These are phyloP conservation scores for Micrasema minimum DNA, from an alignment of 1,140 invertebrate genomes.

Conservation along the genomic window DNA sequence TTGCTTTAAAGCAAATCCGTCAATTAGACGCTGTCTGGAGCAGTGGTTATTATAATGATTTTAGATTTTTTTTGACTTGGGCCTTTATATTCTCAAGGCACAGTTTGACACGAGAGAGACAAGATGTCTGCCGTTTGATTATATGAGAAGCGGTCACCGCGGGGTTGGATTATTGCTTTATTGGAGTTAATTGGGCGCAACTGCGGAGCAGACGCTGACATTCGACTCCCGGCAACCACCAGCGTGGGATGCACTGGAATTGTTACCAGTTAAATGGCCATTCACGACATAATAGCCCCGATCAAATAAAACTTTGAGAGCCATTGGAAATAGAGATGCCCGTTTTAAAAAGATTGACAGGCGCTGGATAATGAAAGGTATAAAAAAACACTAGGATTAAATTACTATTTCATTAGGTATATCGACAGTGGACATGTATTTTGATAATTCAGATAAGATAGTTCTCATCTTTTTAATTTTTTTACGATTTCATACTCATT, in stretches of 20 bases:
- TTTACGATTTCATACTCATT: too few species aligned
- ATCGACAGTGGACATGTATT: too few species aligned
- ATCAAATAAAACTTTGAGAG: too few species aligned
- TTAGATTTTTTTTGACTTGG: not conserved
- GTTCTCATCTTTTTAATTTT: too few species aligned
- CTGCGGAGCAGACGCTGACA: constrained; percentile 41
- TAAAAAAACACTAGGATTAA: too few species aligned
- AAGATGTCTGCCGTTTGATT: constrained; percentile 32
- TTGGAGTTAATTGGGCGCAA: constrained; percentile 50
- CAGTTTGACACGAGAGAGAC: constrained; percentile 6
- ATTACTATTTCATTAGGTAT: too few species aligned
- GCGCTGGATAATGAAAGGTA: too few species aligned
- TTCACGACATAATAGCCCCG: not conserved
- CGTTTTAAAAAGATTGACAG: too few species aligned
- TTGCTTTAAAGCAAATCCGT: too few species aligned
- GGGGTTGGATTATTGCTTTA: constrained; percentile 48
- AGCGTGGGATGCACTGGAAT: constrained; percentile 13
- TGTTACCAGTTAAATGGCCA: not conserved
- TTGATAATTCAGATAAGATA: too few species aligned
- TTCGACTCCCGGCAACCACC: constrained; percentile 26
- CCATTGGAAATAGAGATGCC: too few species aligned
- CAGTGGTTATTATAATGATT: not conserved
- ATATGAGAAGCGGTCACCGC: constrained; percentile 41
- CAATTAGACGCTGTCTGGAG: too few species aligned
- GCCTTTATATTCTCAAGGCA: not conserved